Evolutionary conservation across 2,113 vertebrate genomes (phyloP), one percentile per base, ranked within the genome.

Genomic region (Hiodon alosoides): DNA sequence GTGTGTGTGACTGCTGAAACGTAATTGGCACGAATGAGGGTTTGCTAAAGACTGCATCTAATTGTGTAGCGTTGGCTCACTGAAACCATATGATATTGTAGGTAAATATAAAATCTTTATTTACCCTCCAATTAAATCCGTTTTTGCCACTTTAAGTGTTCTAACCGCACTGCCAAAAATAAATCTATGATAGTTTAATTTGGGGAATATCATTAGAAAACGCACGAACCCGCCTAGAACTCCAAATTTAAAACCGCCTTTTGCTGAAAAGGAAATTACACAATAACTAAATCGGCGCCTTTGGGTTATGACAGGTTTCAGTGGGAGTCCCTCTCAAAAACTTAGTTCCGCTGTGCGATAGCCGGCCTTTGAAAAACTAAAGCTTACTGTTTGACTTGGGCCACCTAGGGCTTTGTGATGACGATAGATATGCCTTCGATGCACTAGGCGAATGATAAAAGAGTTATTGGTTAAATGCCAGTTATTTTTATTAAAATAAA

Each of bases 121-220:
- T 31, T 31, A 31, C 31, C 31, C 31, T 31, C 31, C 31, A 31
- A 2, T 31, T 31, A 31, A 31, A 31, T 31, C 31, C 31, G 31
- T 31, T 31, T 31, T 31, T 31, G 31, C 31, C 31, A 31, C 31
- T 31, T 31, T 31, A 31, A 31, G 31, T 31, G 31, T 31, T 31
- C 31, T 31, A 31, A 31, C 31, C 1, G 31, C 73, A 16, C 73
- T n/a, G 73, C 73, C 68, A 75, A 75, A 65, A 75, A 75, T 75
- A 75, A 67, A 75, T 75, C 73, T 50, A 75, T 75, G 65, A n/a
- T 64, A 48, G 47, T 67, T 67, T 75, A 67, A 75, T 75, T 75
- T 68, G 47, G 53, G 31, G 54, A 67, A 68, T 55, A 51, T 8
- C 53, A 10, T 67, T 67, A 50, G 47, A 52, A 14, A 67, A 31